Evolutionary conservation across 2,797 vertebrate genomes (phyloP), one percentile per base, ranked within the genome.

Genomic region (Acrossocheilus wenchowensis): DNA sequence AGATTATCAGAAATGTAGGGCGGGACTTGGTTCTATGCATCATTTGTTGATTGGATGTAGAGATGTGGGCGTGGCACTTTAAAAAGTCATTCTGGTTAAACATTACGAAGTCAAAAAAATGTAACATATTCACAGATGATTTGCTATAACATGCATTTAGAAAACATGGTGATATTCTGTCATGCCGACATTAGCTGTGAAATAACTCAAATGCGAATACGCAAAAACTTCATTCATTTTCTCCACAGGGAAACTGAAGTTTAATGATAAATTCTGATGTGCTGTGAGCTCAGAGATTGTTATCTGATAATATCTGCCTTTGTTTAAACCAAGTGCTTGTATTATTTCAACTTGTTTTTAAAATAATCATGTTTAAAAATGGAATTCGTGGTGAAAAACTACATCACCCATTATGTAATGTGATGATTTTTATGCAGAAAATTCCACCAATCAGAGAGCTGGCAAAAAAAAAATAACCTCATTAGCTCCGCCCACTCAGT

Each of bases 61-160:
- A 23, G 48, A 77, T 52, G 48, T 77, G 74, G 74, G 74, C 10
- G 74, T 77, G 48, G 74, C 30, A 69, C 66, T 19, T 36, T 19
- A 69, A 69, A 39, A 39, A 19, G 34, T 30, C 11, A 50, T 50
- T 50, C 30, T 17, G 5, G 1, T 50, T 34, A 26, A 73, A 26
- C 12, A 52, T 50, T 15, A 48, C 2, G 0, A n/a, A 3, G 23
- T 45, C 23, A 10, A 52, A 52, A n/a, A n/a, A 30, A 30, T 21
- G 4, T 10, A 75, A 21, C 26, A 6, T 68, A 34, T 5, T n/a
- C 72, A 54, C 10, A 0, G 75, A n/a, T 78, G 50, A 36, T 8
- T 14, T n/a, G 17, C 34, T 34, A 36, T 50, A 36, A 54, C 75
- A 78, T n/a, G 21, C 21, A 7, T 60, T 60, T 60, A n/a, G 11